Evolutionary conservation across 2,888 invertebrate species (phyloP), one percentile per base, ranked within the genome.

Genomic region (Pteria penguin): DNA sequence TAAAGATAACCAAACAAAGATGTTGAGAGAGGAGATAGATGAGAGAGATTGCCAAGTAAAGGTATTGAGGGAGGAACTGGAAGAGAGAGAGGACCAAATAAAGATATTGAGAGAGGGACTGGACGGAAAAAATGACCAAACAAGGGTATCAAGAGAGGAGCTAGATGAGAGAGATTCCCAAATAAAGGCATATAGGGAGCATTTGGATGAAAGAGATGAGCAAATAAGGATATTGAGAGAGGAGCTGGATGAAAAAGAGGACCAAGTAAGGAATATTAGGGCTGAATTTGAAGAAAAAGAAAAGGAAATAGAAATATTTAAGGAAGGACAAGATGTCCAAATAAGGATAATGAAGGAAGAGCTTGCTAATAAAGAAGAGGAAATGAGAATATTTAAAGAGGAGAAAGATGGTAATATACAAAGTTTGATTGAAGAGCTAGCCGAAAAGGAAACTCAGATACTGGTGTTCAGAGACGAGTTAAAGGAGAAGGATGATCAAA

Each of bases 401-500:
- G 75, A 76, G 27, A 14, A 81, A 27, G 81, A 74, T 83, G 83
- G 1, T 92, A 93, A 79, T 88, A 91, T 65, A 36, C 33, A 65
- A 66, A 82, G 87, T 78, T 93, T 95, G 2, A 92, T 94, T 60
- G 91, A 82, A 36, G 84, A 83, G 67, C 78, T 90, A 27, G 82
- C 85, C 31, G 89, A 90, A 22, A 86, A 92, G 26, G 91, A 93
- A 80, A 87, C 93, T 73, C 94, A 95, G 29, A 55, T 78, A n/a
- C 26, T n/a, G n/a, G n/a, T n/a, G n/a, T n/a, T n/a, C n/a, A n/a
- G n/a, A n/a, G 18, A 18, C 45, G 0, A 81, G 58, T 78, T 80
- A 26, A 61, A 63, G n/a, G 68, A 76, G 55, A 75, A 70, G 62
- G 45, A 74, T 22, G 52, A 66, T 26, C 69, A 78, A 60, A 68